These are phyloP conservation scores for Sitta carolinensis DNA, from an alignment of 2,797 vertebrate species.

Conservation along the genomic window DNA sequence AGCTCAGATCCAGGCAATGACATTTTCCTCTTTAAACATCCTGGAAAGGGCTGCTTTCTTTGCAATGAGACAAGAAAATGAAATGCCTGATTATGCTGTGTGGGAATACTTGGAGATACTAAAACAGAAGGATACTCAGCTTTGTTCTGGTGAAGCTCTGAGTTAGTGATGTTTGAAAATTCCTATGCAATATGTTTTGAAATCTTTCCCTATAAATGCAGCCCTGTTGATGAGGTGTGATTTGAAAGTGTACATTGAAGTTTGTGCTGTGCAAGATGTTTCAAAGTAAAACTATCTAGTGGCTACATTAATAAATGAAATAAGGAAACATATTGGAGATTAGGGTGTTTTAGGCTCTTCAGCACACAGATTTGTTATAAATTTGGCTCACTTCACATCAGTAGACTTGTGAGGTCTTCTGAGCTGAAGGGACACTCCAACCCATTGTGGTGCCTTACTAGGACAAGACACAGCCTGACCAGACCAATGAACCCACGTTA, in stretches of 20 bases:
- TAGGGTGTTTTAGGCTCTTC: background rate
- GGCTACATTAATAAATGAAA: background rate
- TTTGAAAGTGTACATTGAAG: background rate
- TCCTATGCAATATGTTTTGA: background rate
- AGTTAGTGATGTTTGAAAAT: background rate
- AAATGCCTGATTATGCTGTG: background rate
- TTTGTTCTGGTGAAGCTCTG: background rate
- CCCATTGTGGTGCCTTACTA: background rate
- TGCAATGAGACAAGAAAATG: background rate
- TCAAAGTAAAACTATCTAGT: background rate
- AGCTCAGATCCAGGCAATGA: background rate
- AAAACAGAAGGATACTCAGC: background rate
- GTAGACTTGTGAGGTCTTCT: background rate
- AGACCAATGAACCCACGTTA: background rate
- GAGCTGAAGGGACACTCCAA: background rate
- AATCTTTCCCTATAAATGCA: background rate
- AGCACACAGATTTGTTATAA: background rate
- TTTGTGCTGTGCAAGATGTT: background rate
- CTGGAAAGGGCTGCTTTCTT: background rate
- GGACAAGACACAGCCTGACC: background rate
- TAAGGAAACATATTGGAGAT: background rate
- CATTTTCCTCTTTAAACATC: background rate
- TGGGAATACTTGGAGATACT: background rate
- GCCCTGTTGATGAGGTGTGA: background rate
- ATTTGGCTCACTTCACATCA: background rate